Conservation (phyloP, 1,140 invertebrate genomes). For the Leptestheria dahalacensis region DNA sequence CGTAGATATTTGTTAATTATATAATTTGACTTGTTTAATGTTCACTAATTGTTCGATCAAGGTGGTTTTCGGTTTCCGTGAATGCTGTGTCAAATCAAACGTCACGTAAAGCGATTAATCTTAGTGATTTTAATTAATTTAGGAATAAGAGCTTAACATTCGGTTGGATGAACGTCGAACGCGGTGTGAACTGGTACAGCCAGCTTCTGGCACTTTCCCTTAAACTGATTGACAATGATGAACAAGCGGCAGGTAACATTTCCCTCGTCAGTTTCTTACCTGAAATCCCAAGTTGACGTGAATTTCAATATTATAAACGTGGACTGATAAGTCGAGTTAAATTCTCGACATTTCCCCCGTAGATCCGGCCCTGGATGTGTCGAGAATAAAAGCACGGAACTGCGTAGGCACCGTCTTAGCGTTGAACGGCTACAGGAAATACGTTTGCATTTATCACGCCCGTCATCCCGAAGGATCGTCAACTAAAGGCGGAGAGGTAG, state of each 20-base stretch:
- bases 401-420: constrained; percentile 93
- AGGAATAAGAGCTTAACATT: constrained; percentile 88
- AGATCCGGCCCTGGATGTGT: background rate
- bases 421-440: constrained; percentile 87
- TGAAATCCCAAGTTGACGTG: background rate
- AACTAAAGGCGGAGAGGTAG: constrained; percentile 4
- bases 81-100: no score
- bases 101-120: no score
- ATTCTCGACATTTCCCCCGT: no score
- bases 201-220: constrained; percentile 71
- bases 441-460: constrained; percentile 97
- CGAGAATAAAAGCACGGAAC: constrained; percentile 77
- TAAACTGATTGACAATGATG: constrained; percentile 48
- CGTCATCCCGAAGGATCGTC: constrained; percentile 52
- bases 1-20: no score
- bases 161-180: constrained; percentile 78
- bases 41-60: constrained; percentile 10
- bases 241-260: constrained; percentile 27
- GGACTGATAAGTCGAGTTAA: no score
- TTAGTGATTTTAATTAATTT: constrained; percentile 26
- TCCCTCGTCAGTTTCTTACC: background rate
- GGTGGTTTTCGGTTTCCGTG: no score
- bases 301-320: background rate
- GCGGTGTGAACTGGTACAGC: constrained; percentile 76
- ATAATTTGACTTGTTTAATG: no score